Evolutionary conservation across 2,888 invertebrate species (phyloP), one percentile per base, ranked within the genome.

Genomic region (Dolichomitus sp.): DNA sequence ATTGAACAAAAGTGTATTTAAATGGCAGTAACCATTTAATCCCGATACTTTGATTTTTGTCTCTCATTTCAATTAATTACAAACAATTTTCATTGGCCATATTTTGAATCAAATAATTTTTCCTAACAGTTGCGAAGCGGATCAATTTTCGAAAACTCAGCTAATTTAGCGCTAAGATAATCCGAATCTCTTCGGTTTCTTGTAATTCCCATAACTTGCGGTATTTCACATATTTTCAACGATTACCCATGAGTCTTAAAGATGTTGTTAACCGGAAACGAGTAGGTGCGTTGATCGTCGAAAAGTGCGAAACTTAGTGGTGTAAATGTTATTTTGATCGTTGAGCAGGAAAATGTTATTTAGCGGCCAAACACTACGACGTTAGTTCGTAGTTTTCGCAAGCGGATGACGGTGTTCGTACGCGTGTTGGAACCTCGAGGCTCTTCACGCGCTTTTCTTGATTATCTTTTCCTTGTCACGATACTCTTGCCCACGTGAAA

Each of bases 401-500:
- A 57, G 4, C 14, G 14, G 57, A 11, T 6, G 57, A 57, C 4
- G 57, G 30, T 57, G 30, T 17, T 37, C 61, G 27, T 12, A 17
- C 37, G 17, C 59, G 59, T 37, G 9, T 59, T 37, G n/a, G 33
- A 59, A 37, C 23, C 61, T 69, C 69, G 48, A 54, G 27, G 27
- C 17, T 48, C 14, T 14, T n/a, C 14, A 52, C n/a, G 33, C 48
- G 48, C 19, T 23, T 9, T 40, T 52, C 23, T 59, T 65, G 3
- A 48, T 6, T 12, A 1, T 37, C 37, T 37, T 61, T 23, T 57
- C 54, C 27, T n/a, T 9, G 52, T 42, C 69, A 45, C 59, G 59
- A 11, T 72, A 27, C 42, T 72, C 45, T 59, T 4, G 42, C 59
- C 45, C 72, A 59, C 59, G 45, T 66, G 50, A 54, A 70, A 70